These are phyloP conservation scores for Cantharis nigra DNA, from an alignment of 2,888 invertebrate species.

Conservation along the genomic window DNA sequence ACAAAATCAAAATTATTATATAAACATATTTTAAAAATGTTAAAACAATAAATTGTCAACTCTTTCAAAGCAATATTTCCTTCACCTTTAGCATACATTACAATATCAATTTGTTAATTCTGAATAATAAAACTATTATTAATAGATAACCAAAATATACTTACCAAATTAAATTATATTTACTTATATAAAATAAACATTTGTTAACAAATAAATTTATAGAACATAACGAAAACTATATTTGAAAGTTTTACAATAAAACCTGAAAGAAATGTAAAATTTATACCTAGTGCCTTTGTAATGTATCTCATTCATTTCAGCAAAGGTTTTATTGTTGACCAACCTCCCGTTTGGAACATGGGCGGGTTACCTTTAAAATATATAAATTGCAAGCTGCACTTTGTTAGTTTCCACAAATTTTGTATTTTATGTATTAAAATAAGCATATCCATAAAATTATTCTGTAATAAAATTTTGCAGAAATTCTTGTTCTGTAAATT, in stretches of 20 bases:
- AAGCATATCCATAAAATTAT: not conserved
- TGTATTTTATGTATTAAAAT: not conserved
- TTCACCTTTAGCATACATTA: no score
- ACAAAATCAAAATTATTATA: no score
- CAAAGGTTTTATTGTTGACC: conserved; percentile 50
- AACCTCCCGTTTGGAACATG: conserved; percentile 45
- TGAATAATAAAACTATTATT: no score
- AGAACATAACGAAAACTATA: conserved; percentile 4
- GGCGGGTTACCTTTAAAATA: conserved; percentile 44
- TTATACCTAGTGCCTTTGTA: conserved; percentile 26
- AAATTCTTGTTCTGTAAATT: not conserved
- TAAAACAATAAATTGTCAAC: no score
- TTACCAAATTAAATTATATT: not conserved
- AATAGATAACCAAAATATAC: not conserved
- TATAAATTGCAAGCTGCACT: conserved; percentile 34
- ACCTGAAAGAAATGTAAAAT: conserved; percentile 21
- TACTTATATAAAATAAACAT: not conserved
- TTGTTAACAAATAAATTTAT: not conserved
- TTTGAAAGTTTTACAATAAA: conserved; percentile 12
- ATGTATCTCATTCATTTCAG: conserved; percentile 48
- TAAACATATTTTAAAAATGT: no score
- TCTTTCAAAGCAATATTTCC: no score
- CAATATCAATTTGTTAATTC: no score
- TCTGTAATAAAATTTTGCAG: not conserved
- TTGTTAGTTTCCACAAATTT: not conserved